phyloP scores from a whole-genome alignment of 2,113 vertebrate species.

The Delphinus delphis region DNA sequence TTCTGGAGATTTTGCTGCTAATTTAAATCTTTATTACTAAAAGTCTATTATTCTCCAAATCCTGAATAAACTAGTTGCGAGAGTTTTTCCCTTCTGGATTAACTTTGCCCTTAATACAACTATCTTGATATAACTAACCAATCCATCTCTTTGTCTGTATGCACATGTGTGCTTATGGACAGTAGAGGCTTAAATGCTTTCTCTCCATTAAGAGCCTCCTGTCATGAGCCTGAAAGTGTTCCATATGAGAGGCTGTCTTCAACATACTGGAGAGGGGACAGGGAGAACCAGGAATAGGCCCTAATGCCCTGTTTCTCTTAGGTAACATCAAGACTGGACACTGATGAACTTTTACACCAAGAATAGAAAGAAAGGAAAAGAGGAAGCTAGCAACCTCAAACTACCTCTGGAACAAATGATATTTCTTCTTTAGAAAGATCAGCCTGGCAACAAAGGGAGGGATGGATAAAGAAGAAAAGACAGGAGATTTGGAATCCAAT shows the following conservation, averaged over 20 bases:
- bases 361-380: not conserved
- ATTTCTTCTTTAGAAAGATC: conserved; percentile 38
- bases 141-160: not conserved
- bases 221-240: not conserved
- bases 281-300: not conserved
- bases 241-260: not conserved
- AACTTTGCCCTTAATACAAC: not conserved
- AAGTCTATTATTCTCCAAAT: conserved; percentile 5
- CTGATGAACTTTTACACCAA: not conserved
- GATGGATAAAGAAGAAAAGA: not conserved
- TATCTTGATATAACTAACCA: not conserved
- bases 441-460: not conserved
- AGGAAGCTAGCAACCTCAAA: not conserved
- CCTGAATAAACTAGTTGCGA: not conserved
- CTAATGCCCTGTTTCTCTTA: not conserved
- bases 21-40: conserved; percentile 51
- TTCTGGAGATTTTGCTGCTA: conserved; percentile 27
- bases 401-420: not conserved
- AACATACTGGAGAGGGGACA: not conserved
- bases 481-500: not conserved
- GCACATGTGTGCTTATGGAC: not conserved
- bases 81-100: not conserved
- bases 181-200: not conserved
- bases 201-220: not conserved
- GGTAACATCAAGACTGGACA: not conserved